Base-by-base conservation (phyloP, 2,113 vertebrate genomes). In the Coregonus clupeaformis region DNA sequence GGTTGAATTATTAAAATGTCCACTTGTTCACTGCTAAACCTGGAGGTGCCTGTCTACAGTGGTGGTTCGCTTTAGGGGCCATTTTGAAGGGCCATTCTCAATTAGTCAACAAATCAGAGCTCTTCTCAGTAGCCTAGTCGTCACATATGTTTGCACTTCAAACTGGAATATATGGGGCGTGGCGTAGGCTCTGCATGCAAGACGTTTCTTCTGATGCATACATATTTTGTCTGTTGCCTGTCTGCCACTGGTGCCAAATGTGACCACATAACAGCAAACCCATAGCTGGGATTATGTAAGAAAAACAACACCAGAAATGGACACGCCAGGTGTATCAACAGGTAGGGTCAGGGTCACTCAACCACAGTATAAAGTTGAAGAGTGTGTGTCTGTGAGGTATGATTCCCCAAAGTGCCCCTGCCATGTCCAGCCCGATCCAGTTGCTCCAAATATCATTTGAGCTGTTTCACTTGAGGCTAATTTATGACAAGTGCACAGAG, bases 401-500 rank as follows among this genome's bases (percentile, higher is more conserved):
- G 94, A 94, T 93, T 93, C 94, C 92, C 92, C 94, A 92, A 93
- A 95, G 95, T 94, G 94, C 91, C 92, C 91, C 49, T 18, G 12
- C 1, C 32, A 42, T 91, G 93, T 94, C 90, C 94, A 82, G 92
- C 92, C 77, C 90, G 91, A 94, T 93, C 93, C 92, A 92, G 92
- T 94, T 89, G 93, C 94, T 89, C 78, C 92, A 93, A 92, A 93
- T 84, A 76, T 93, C 93, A 90, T 94, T 94, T 94, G 95, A 95
- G 94, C 94, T 92, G 93, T 95, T 96, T 97, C 97, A 96, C 96
- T 97, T 95, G 95, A 96, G 94, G 94, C 95, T 97, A 97, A 98
- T 97, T 97, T 97, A 98, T 97, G 95, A 97, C 94, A 95, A 97
- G 96, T 95, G 96, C 93, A 94, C 93, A 94, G 94, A 95, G 95